Percentiles rank a stretch among this genome's conserved stretches.
Conservation (phyloP, 2,113 vertebrate genomes). For the Narcine bancroftii region DNA sequence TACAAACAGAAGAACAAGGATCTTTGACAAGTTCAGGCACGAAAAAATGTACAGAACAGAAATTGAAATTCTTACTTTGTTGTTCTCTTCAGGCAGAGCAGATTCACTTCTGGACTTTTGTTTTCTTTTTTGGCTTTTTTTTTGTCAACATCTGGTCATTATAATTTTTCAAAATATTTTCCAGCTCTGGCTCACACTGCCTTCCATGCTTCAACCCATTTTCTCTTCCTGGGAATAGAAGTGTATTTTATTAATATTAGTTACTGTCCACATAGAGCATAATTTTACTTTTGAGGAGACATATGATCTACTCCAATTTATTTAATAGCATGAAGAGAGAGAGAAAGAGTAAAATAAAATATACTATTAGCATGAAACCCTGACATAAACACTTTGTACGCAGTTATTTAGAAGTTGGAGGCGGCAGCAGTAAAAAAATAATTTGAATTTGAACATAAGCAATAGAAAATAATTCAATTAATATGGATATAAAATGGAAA, state of each 20-base stretch:
- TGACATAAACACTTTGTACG: not conserved
- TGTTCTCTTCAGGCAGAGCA: not conserved
- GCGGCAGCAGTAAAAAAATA: not conserved
- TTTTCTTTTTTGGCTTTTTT: not conserved
- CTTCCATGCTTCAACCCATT: slow-evolving; percentile 56
- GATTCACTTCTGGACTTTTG: slow-evolving; percentile 35
- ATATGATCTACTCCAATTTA: not conserved
- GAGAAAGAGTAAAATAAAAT: no score
- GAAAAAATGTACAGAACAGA: not conserved
- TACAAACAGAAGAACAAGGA: not conserved
- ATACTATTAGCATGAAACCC: not conserved
- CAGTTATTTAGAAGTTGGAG: not conserved
- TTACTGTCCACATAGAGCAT: not conserved
- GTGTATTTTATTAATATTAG: not conserved
- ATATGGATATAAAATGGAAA: not conserved
- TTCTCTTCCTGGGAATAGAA: slow-evolving; percentile 46
- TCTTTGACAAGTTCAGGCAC: not conserved
- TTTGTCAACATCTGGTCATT: slow-evolving; percentile 49
- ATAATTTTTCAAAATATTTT: slow-evolving; percentile 49
- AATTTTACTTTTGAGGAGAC: not conserved
- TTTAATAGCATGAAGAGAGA: not conserved
- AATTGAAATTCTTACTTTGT: slow-evolving; percentile 2
- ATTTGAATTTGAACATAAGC: not conserved
- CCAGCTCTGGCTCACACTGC: slow-evolving; percentile 53
- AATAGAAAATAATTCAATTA: slow-evolving; percentile 40